phyloP scores from a whole-genome alignment of 2,113 vertebrate species.

The Struthidea cinerea region DNA sequence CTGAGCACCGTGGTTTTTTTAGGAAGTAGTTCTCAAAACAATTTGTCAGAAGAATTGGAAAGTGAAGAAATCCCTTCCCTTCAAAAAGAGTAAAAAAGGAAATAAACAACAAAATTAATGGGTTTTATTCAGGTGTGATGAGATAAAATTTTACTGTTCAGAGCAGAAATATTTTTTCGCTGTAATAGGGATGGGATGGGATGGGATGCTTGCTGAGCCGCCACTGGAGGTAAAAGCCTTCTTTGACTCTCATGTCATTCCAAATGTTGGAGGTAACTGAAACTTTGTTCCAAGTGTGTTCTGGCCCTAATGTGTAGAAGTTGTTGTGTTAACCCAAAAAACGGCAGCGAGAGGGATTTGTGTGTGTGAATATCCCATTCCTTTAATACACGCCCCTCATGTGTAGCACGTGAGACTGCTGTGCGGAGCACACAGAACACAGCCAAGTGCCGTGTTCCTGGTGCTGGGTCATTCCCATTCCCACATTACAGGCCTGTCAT shows the following conservation, averaged over 20 bases:
- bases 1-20: not conserved
- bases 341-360: not conserved
- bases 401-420: not conserved
- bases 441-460: not conserved
- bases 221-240: not conserved
- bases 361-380: not conserved
- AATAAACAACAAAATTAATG: not conserved
- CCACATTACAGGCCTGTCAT: conserved; percentile 62
- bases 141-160: not conserved
- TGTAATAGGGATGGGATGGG: accelerated
- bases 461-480: conserved; percentile 12
- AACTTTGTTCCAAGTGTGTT: not conserved
- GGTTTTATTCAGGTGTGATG: not conserved
- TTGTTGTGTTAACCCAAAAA: not conserved
- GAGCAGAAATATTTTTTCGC: not conserved
- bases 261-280: not conserved
- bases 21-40: not conserved
- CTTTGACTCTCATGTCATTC: not conserved
- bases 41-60: not conserved
- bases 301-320: not conserved
- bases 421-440: not conserved
- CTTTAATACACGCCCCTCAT: not conserved
- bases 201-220: not conserved
- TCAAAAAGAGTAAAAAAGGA: not conserved
- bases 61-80: not conserved